Evolutionary conservation across 2,888 invertebrate species (phyloP).

Genomic region (Torymus texanus): DNA sequence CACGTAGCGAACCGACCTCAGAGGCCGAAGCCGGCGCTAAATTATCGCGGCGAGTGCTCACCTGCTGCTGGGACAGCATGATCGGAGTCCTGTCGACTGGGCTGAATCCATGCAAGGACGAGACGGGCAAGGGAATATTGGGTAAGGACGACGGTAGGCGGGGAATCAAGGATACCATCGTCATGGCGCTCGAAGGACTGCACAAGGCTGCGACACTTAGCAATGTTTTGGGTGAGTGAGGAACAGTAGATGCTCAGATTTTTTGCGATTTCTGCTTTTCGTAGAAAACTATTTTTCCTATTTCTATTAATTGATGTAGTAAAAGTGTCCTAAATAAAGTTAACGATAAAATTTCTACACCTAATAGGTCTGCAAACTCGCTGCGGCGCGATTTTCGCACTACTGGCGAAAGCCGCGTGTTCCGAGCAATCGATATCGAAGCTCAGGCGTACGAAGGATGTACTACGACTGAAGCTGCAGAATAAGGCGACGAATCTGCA

Average conservation of each 20-base stretch:
- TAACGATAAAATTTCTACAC: background rate
- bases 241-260: no score
- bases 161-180: conserved; percentile 86
- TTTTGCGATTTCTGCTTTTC: no score
- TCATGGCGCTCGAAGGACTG: conserved; percentile 90
- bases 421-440: conserved; percentile 78
- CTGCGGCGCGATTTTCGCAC: conserved; percentile 91
- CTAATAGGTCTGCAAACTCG: conserved; percentile 86
- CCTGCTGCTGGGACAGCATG: conserved; percentile 95
- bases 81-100: conserved; percentile 89
- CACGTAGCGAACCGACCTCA: conserved; percentile 81
- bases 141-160: conserved; percentile 72
- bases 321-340: background rate
- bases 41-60: conserved; percentile 86
- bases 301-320: no score
- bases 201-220: conserved; percentile 95
- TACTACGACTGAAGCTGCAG: conserved; percentile 71
- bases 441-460: conserved; percentile 73
- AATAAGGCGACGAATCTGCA: conserved; percentile 86
- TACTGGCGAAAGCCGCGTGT: conserved; percentile 92
- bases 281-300: background rate
- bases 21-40: conserved; percentile 88
- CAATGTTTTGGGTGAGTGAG: conserved; percentile 84
- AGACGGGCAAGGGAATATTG: conserved; percentile 69
- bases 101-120: conserved; percentile 72